A percentile compares a stretch with the other conserved stretches of the same genome.
Conservation (phyloP, 2,797 vertebrate genomes). For the Tarsius wallacei region DNA sequence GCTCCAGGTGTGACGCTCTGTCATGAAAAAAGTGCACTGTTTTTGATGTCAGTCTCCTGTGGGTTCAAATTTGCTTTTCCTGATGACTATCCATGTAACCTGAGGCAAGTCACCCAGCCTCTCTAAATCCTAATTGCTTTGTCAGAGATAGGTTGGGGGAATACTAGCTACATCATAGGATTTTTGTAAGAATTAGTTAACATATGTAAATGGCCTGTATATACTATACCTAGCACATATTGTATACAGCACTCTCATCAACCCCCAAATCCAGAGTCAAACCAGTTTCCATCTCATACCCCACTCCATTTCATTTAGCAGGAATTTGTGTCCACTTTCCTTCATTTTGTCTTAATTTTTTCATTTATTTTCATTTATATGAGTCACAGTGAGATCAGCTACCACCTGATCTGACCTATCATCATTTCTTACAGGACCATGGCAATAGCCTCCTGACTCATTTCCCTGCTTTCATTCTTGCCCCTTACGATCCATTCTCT, state of each 20-base stretch:
- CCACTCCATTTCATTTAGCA: background rate
- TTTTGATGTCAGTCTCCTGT: background rate
- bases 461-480: background rate
- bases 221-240: background rate
- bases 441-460: background rate
- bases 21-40: background rate
- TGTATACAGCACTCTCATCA: background rate
- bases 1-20: background rate
- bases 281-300: background rate
- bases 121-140: background rate
- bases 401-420: background rate
- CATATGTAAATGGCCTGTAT: background rate
- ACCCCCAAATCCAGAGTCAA: background rate
- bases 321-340: background rate
- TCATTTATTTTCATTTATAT: background rate
- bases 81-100: background rate
- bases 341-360: background rate
- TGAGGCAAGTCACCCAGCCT: background rate
- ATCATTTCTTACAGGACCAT: background rate
- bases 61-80: background rate
- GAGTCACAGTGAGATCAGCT: background rate
- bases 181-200: background rate
- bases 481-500: background rate
- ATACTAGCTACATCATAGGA: background rate
- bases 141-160: background rate